A percentile compares a stretch with the other conserved stretches of the same genome.
These are phyloP conservation scores for Enteromius paludinosus DNA, from an alignment of 2,797 vertebrate genomes.

Conservation along the genomic window DNA sequence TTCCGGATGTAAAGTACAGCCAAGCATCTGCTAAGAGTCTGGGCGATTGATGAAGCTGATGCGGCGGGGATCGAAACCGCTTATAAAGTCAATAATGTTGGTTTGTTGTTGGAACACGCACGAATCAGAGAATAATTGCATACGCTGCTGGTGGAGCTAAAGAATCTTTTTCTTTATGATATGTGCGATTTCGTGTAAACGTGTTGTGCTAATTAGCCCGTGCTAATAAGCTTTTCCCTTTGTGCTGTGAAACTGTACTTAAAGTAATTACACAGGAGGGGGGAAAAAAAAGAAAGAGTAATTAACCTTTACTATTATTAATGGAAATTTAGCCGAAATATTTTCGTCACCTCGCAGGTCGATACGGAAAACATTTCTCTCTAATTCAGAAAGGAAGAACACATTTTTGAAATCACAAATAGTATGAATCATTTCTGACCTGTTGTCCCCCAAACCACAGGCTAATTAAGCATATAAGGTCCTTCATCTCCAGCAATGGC, in stretches of 20 bases:
- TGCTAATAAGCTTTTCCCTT: constrained; percentile 45
- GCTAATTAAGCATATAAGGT: constrained; percentile 54
- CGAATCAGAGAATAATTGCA: constrained; percentile 9
- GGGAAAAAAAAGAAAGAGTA: not conserved
- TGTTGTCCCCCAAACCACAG: constrained; percentile 47
- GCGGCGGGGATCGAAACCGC: constrained; percentile 18
- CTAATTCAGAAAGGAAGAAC: constrained; percentile 5
- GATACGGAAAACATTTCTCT: constrained; percentile 2
- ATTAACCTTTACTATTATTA: constrained; percentile 41
- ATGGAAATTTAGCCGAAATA: constrained; percentile 19
- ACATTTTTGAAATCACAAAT: constrained; percentile 35
- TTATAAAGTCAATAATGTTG: constrained; percentile 44
- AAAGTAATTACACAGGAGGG: constrained; percentile 26
- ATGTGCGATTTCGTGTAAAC: not conserved
- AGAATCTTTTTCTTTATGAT: constrained; percentile 21
- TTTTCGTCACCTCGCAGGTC: constrained; percentile 16
- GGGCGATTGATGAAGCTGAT: constrained; percentile 21
- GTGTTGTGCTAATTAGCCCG: constrained; percentile 5
- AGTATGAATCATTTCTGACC: constrained; percentile 53
- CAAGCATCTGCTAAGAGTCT: constrained; percentile 28
- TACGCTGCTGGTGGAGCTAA: not conserved
- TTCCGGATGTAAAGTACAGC: constrained; percentile 17
- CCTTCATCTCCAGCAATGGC: constrained; percentile 52
- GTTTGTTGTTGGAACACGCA: constrained; percentile 20
- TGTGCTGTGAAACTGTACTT: constrained; percentile 38